Base-by-base conservation (phyloP, 1,140 invertebrate species). In the Linepithema humile region DNA sequence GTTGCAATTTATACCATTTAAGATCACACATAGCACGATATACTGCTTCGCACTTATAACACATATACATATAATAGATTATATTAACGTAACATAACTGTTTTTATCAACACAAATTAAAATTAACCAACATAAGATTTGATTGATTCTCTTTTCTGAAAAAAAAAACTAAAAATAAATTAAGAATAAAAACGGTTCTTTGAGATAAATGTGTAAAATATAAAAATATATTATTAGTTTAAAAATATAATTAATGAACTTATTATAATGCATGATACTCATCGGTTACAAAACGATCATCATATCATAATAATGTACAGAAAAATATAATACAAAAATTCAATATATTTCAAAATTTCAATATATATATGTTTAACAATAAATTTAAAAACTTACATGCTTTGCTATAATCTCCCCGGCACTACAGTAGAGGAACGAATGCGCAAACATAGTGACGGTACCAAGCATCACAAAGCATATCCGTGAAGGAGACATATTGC, bases 321-420 rank as follows among this genome's bases (percentile, higher is more conserved):
- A n/a, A n/a, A n/a, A n/a, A n/a, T n/a, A n/a, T n/a, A n/a, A n/a
- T n/a, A n/a, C n/a, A n/a, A n/a, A n/a, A n/a, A n/a, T n/a, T 20
- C 6, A 20, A 53, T 53, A 5, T 53, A 7, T 53, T 4, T 50
- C 26, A 1, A 26, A 45, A 45, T 67, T 17, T 32, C 9, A 26
- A 67, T 67, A 15, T 67, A 20, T n/a, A n/a, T n/a, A n/a, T 69
- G 40, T 20, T 7, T 17, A 72, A 3, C 10, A 32, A 15, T 9
- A 5, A 50, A 12, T 43, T n/a, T n/a, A 50, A 26, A 10, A 10
- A 73, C 53, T 59, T 73, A 74, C 70, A n/a, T 74, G 35, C 5
- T 74, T 5, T 9, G 20, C 15, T 40, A 73, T 9, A 2, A 73
- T 10, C 0, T 73, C 70, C 20, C 53, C 70, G 0, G 35, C 53